Evolutionary conservation across 2,888 invertebrate species (phyloP), one percentile per base, ranked within the genome.

Genomic region (Callyntrura guangdongensis): DNA sequence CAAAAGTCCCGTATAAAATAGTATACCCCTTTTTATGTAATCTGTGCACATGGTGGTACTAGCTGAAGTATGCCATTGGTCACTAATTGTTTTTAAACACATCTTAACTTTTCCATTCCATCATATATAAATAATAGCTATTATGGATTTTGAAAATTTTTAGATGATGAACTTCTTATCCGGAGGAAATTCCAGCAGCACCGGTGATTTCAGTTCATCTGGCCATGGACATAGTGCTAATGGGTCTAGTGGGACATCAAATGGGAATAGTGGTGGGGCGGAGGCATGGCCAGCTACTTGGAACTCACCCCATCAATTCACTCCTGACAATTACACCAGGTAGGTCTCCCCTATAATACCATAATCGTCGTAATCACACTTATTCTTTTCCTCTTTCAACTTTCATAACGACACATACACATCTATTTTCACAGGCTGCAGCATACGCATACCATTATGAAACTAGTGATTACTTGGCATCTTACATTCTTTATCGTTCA

Each of bases 101-200:
- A n/a, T n/a, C n/a, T n/a, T n/a, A n/a, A n/a, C n/a, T n/a, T n/a
- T n/a, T n/a, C n/a, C n/a, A n/a, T n/a, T n/a, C n/a, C n/a, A n/a
- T n/a, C n/a, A n/a, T n/a, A n/a, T n/a, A n/a, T n/a, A n/a, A n/a
- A n/a, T n/a, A 47, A 67, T 53, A 36, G 36, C 6, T 36, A 36
- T 36, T n/a, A n/a, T n/a, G n/a, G n/a, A n/a, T n/a, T n/a, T 36
- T 36, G 36, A 53, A 53, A 84, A n/a, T 11, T 86, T 90, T 82
- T 82, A 93, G 93, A 92, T 93, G 93, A 93, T 93, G 93, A 93
- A 92, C 91, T 92, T 93, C 64, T 92, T 93, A 83, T 92, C 93
- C 47, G 89, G 91, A 49, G 92, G 92, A 49, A 89, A 89, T 64
- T 17, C 47, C 59, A 77, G 45, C 25, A 25, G 89, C 45, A 79